phyloP scores from a whole-genome alignment of 2,113 vertebrate genomes.

The Hippocampus barbouri region DNA sequence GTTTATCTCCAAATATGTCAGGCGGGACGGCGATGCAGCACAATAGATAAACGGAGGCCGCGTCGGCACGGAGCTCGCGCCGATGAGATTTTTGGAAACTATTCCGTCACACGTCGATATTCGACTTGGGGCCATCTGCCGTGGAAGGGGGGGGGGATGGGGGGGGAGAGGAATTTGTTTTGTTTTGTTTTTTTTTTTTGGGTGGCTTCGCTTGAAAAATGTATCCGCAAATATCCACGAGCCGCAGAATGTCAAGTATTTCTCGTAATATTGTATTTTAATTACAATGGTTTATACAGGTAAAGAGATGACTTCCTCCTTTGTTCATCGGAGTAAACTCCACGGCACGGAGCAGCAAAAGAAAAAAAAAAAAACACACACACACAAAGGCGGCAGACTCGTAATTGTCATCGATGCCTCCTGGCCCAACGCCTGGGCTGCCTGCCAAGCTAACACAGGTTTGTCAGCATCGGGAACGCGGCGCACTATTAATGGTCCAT shows the following conservation, averaged over 20 bases:
- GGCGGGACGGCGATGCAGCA: slow-evolving; percentile 23
- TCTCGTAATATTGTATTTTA: background rate
- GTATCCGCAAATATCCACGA: background rate
- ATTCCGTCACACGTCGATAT: slow-evolving; percentile 59
- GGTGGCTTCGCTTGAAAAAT: background rate
- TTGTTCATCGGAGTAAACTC: background rate
- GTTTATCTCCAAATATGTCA: slow-evolving; percentile 11
- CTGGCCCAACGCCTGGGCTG: background rate
- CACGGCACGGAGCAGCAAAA: background rate
- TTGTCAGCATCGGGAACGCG: background rate
- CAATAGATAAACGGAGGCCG: slow-evolving; percentile 26
- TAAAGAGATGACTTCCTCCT: background rate
- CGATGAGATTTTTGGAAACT: slow-evolving; percentile 61
- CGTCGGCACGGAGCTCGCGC: slow-evolving; percentile 47
- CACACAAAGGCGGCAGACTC: background rate
- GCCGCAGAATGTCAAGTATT: background rate
- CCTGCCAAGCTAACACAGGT: background rate
- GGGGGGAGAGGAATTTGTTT: slow-evolving; percentile 54
- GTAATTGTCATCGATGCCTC: background rate
- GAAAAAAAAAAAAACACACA: background rate
- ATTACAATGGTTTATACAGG: background rate
- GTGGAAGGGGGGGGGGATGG: slow-evolving; percentile 43
- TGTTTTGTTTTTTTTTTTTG: slow-evolving; percentile 4
- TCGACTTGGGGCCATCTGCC: slow-evolving; percentile 63
- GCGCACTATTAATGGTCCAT: slow-evolving; percentile 1